Evolutionary conservation across 2,797 vertebrate genomes (phyloP).

Genomic region (Neostethus bicornis): DNA sequence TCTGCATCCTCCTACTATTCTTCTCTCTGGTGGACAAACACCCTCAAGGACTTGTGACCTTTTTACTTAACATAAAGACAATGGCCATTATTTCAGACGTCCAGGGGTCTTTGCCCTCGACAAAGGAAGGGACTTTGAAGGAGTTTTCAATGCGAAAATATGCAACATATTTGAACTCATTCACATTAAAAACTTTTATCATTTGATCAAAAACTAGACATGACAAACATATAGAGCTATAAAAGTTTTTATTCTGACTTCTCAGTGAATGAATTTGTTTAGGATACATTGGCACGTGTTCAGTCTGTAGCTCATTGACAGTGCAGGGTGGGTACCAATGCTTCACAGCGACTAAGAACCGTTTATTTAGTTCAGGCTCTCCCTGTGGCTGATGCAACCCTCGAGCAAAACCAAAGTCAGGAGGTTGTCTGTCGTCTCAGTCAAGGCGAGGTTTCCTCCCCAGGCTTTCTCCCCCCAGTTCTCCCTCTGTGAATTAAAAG

Average conservation of each 20-base stretch:
- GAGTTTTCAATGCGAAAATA: conserved; percentile 14
- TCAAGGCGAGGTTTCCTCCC: conserved; percentile 69
- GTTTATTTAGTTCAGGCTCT: conserved; percentile 34
- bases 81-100: conserved; percentile 50
- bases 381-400: conserved; percentile 72
- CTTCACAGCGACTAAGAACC: conserved; percentile 35
- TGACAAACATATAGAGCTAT: not conserved
- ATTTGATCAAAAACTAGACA: not conserved
- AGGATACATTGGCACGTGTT: conserved; percentile 21
- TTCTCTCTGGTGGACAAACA: conserved; percentile 37
- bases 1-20: conserved; percentile 54
- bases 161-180: conserved; percentile 6
- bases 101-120: conserved; percentile 9
- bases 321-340: conserved; percentile 30
- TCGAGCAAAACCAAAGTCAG: conserved; percentile 60
- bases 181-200: conserved; percentile 1
- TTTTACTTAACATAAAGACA: conserved; percentile 56
- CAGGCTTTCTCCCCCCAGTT: conserved; percentile 11
- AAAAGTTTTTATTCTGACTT: no score
- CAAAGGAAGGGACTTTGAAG: conserved; percentile 20
- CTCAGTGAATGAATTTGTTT: conserved; percentile 37
- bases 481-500: conserved; percentile 45
- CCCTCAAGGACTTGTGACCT: conserved; percentile 47
- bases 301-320: conserved; percentile 18
- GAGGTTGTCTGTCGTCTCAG: conserved; percentile 59